Evolutionary conservation across 2,888 invertebrate species (phyloP).

Genomic region (Eristalinus aeneus): DNA sequence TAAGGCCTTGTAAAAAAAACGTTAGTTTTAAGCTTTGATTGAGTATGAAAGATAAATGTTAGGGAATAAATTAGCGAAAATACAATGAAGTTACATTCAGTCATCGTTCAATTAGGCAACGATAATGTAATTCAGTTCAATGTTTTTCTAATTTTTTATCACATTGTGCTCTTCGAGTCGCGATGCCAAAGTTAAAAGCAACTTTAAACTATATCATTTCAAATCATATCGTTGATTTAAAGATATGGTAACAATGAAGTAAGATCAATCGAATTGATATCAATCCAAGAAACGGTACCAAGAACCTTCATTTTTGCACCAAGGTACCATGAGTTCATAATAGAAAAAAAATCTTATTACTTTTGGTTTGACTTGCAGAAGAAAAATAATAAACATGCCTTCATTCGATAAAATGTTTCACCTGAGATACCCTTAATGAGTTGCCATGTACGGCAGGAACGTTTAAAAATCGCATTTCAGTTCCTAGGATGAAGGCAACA

Average conservation of each 20-base stretch:
- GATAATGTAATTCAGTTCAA: too few relatives aligned
- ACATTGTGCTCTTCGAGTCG: background rate
- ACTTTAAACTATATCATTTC: background rate
- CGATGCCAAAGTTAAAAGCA: background rate
- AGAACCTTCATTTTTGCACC: background rate
- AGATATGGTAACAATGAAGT: background rate
- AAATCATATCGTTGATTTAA: background rate
- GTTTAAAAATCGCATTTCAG: slow-evolving; percentile 23
- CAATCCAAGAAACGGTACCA: background rate
- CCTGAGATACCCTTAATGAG: background rate
- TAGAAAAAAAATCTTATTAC: background rate
- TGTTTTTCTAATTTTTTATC: background rate
- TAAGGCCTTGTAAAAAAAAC: too few relatives aligned
- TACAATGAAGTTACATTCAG: too few relatives aligned
- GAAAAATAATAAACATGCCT: background rate
- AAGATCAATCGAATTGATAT: background rate
- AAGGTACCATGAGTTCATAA: background rate
- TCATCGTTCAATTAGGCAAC: too few relatives aligned
- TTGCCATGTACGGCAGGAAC: background rate
- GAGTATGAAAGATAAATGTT: too few relatives aligned
- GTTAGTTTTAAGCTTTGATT: too few relatives aligned
- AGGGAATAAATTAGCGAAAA: too few relatives aligned
- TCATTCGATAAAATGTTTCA: slow-evolving; percentile 17
- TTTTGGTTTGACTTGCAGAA: background rate
- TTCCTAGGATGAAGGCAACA: slow-evolving; percentile 7